Conservation (phyloP, 2,888 invertebrate genomes). For the Cataglyphis livida region DNA sequence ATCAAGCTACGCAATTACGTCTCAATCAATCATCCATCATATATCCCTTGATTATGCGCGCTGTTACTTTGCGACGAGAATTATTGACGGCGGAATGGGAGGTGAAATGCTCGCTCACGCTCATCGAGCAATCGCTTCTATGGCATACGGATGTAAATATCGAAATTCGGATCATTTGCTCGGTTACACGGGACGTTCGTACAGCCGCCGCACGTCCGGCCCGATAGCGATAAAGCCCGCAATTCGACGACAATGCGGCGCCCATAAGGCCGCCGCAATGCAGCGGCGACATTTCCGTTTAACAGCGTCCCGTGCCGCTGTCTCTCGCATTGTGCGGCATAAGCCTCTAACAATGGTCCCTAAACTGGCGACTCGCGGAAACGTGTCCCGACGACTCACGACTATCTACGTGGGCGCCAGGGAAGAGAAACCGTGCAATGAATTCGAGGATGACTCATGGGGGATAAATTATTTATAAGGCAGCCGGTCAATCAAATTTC, state of each 20-base stretch:
- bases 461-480: conserved; percentile 69
- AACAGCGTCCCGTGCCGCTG: conserved; percentile 9
- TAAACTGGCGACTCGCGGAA: conserved; percentile 35
- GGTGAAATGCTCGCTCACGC: conserved; percentile 9
- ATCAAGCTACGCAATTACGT: not conserved
- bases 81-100: not conserved
- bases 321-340: conserved; percentile 25
- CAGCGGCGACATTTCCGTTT: conserved; percentile 12
- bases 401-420: conserved; percentile 54
- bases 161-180: conserved; percentile 29
- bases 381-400: conserved; percentile 53
- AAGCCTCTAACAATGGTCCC: conserved; percentile 26
- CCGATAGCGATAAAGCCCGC: conserved; percentile 38
- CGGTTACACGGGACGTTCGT: conserved; percentile 16
- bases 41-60: not conserved
- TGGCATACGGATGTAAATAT: not conserved
- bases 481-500: conserved; percentile 44
- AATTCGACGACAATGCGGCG: conserved; percentile 45
- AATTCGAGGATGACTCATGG: conserved; percentile 44
- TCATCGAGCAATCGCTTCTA: not conserved
- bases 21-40: no score
- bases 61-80: not conserved
- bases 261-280: conserved; percentile 40
- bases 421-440: conserved; percentile 36
- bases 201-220: not conserved